phyloP scores from a whole-genome alignment of 2,888 invertebrate genomes.

The Drosophila mulleri region DNA sequence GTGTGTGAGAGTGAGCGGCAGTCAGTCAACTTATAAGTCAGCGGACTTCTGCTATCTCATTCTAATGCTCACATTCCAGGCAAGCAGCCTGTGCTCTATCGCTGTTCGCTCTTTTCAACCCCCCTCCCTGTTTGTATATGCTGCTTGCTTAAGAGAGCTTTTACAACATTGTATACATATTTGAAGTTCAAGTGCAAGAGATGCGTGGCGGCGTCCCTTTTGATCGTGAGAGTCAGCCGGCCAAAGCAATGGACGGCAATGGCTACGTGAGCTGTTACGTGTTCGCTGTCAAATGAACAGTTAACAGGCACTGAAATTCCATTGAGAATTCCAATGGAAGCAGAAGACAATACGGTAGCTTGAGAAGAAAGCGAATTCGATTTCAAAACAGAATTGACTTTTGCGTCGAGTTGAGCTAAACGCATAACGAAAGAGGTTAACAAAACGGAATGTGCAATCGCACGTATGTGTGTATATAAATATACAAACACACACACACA shows the following conservation, averaged over 20 bases:
- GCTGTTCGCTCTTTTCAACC: neutral
- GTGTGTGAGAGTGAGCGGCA: neutral
- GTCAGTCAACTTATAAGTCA: neutral
- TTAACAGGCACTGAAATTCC: conserved; percentile 59
- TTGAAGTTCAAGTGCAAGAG: conserved; percentile 52
- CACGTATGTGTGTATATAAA: conserved; percentile 52
- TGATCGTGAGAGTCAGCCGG: conserved; percentile 25
- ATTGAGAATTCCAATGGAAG: conserved; percentile 44
- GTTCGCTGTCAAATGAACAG: conserved; percentile 39
- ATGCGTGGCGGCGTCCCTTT: conserved; percentile 12
- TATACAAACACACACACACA: neutral
- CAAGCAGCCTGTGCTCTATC: neutral
- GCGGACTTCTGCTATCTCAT: neutral
- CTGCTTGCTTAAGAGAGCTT: neutral
- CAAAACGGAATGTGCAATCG: conserved; percentile 72
- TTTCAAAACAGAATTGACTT: conserved; percentile 69
- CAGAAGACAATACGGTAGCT: conserved; percentile 29
- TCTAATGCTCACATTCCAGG: neutral
- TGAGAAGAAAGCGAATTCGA: conserved; percentile 77
- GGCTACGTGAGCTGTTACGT: conserved; percentile 47
- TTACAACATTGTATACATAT: neutral
- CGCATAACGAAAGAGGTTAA: conserved; percentile 79
- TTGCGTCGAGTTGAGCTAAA: conserved; percentile 42
- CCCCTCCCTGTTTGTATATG: neutral
- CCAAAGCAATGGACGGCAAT: neutral